Base-by-base conservation (phyloP, 2,113 vertebrate species). In the Sminthopsis crassicaudata region DNA sequence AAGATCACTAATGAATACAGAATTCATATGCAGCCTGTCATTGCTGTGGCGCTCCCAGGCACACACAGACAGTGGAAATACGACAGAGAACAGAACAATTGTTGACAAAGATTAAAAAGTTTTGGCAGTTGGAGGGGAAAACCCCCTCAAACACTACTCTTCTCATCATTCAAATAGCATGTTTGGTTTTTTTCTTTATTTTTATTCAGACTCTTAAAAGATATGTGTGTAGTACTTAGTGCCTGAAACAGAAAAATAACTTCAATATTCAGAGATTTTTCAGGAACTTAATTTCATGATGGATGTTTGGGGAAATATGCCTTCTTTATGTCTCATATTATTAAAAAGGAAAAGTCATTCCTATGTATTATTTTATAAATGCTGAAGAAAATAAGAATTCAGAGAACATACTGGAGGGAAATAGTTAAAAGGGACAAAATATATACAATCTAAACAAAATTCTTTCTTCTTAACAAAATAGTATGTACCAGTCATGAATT, bases 11-110 rank as follows among this genome's bases (percentile, higher is more conserved):
- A 98, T 98, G 98, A 99, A 98, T 97, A 96, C 98, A 36, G 97
- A 97, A 98, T 98, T 98, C 98, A 98, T 98, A 98, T 98, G 98
- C 98, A 93, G 98, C 98, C 97, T 98, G 98, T 98, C 99, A 98
- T 67, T 14, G 96, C 98, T 97, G 97, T 91, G 54, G 76, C 96
- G 97, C 97, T 97, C 95, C 25, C 76, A 95, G 93, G 76, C 94
- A 46, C 98, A 96, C 98, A 98, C 92, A 97, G 95, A 95, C 97
- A 53, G 94, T 94, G 98, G 98, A 98, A 97, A 96, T 97, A 95
- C 93, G 95, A 96, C 96, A 95, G 98, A 93, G 88, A 94, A 97
- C 96, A 97, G 98, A 97, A 96, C 98, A 60, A 98, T 46, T 97
- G 98, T 52, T 95, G 97, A 97, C 96, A 26, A 90, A 98, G 97